A percentile compares a stretch with the other conserved stretches of the same genome.
phyloP scores from a whole-genome alignment of 2,888 invertebrate genomes.

The Cantharis nigra region DNA sequence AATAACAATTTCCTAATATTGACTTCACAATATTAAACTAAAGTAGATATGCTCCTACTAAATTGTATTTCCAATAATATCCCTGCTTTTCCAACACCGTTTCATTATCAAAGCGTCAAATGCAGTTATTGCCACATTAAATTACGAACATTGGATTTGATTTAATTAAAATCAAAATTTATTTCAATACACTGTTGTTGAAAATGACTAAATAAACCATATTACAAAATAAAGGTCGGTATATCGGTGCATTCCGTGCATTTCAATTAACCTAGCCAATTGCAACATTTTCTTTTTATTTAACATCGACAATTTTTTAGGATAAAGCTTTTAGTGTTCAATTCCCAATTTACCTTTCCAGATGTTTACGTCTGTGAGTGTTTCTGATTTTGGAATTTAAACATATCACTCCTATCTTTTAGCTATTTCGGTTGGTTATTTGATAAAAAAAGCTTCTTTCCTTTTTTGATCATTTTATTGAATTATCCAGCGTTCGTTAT shows the following conservation, averaged over 20 bases:
- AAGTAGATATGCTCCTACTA: background rate
- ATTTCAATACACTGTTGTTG: background rate
- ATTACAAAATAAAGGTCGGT: background rate
- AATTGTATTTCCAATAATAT: background rate
- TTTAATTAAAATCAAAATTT: background rate
- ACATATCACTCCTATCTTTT: no score
- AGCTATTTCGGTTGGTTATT: no score
- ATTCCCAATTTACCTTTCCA: no score
- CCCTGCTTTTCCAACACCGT: background rate
- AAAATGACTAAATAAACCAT: background rate
- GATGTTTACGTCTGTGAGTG: no score
- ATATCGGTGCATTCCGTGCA: background rate
- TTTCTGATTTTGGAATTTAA: no score
- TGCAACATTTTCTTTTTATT: no score
- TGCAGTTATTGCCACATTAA: background rate
- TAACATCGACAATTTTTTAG: no score
- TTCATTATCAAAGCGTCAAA: conserved; percentile 1
- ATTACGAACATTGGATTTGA: background rate
- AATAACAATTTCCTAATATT: conserved; percentile 8
- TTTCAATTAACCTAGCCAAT: no score
- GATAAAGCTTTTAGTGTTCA: no score
- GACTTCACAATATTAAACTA: background rate
- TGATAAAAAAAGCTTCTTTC: no score
- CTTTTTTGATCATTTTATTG: no score
- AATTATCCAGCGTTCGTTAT: no score